Conservation (phyloP, 1,140 invertebrate species). For the Pogonomyrmex barbatus region DNA sequence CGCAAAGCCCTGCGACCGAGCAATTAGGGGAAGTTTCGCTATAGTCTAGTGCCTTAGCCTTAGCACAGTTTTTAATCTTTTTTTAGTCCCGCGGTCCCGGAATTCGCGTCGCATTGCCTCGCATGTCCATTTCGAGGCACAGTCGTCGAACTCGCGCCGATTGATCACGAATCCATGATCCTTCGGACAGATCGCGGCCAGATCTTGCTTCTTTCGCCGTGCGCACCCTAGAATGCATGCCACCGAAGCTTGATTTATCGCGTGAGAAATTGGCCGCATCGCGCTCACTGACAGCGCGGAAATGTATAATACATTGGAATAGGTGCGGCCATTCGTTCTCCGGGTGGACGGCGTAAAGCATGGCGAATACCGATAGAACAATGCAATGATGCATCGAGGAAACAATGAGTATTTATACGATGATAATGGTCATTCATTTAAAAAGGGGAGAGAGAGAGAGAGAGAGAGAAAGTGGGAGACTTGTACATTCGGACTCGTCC, state of each 20-base stretch:
- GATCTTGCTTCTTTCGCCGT: not conserved
- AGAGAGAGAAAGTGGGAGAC: not conserved
- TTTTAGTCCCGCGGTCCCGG: not conserved
- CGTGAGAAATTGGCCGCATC: constrained; percentile 38
- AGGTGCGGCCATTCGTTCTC: constrained; percentile 10
- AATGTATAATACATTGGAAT: constrained; percentile 38
- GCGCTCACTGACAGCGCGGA: constrained; percentile 33
- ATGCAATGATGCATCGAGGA: constrained; percentile 37
- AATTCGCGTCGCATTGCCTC: not conserved
- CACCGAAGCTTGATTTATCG: constrained; percentile 33
- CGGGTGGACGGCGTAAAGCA: not conserved
- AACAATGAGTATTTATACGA: constrained; percentile 50
- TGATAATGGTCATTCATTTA: constrained; percentile 26
- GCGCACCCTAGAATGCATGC: not conserved
- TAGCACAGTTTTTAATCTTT: constrained; percentile 21
- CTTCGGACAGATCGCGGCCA: not conserved
- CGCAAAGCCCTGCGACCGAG: not conserved
- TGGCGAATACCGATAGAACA: constrained; percentile 20
- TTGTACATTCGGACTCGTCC: not conserved
- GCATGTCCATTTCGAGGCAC: not conserved
- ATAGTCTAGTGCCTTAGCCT: not conserved
- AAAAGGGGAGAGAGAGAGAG: not conserved
- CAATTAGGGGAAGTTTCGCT: not conserved
- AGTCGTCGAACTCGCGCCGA: not conserved
- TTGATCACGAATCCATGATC: not conserved